Evolutionary conservation across 2,113 vertebrate species (phyloP).

Genomic region (Mustela nigripes): DNA sequence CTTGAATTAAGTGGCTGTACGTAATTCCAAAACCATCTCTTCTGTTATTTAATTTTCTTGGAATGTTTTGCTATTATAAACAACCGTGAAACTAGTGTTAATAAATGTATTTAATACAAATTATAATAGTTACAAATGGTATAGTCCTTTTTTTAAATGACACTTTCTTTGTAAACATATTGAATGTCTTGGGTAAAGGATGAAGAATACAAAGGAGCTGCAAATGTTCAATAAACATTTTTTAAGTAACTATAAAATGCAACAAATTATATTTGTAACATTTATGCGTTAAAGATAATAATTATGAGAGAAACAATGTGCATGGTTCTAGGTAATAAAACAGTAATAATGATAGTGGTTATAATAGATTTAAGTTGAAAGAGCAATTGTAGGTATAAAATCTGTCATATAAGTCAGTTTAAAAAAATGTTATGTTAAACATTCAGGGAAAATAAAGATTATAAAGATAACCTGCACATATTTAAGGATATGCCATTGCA

Average conservation of each 20-base stretch:
- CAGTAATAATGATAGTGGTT: neutral
- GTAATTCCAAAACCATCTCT: conserved; percentile 18
- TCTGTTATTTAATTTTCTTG: conserved; percentile 15
- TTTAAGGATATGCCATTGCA: neutral
- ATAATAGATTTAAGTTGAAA: conserved; percentile 6
- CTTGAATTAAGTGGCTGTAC: neutral
- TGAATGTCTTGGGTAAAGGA: neutral
- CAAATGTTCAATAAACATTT: conserved; percentile 2
- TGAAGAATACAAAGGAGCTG: neutral
- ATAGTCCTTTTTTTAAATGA: neutral
- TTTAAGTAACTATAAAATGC: conserved; percentile 25
- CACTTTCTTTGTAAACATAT: conserved; percentile 29
- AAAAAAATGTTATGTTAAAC: conserved; percentile 17
- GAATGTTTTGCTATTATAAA: conserved; percentile 48
- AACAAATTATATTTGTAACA: neutral
- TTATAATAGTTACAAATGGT: neutral
- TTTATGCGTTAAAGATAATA: conserved; percentile 29
- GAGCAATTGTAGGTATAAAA: neutral
- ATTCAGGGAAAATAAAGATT: neutral
- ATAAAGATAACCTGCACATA: neutral
- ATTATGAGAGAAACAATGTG: conserved; percentile 51
- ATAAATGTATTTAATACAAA: conserved; percentile 17
- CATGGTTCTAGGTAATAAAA: neutral
- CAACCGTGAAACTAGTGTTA: neutral
- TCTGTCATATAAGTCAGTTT: neutral